Evolutionary conservation across 1,140 invertebrate genomes (phyloP).

Genomic region (Gryon sp.): DNA sequence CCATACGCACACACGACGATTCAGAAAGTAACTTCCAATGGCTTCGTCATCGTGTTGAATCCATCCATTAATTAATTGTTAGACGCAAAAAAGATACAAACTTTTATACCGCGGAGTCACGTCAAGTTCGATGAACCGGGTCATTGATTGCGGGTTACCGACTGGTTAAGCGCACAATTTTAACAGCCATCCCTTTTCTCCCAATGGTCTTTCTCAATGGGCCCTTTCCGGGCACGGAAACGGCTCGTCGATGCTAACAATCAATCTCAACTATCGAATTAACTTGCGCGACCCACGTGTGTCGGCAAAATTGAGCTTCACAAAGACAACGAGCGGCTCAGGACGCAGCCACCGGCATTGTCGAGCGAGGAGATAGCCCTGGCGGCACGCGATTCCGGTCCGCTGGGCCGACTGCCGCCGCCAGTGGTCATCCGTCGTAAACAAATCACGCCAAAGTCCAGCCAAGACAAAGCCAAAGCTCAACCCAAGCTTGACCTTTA

Average conservation of each 20-base stretch:
- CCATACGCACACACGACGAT: constrained; percentile 24
- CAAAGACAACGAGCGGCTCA: constrained; percentile 65
- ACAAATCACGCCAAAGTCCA: constrained; percentile 55
- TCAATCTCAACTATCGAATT: background rate
- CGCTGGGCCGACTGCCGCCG: constrained; percentile 64
- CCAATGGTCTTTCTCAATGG: constrained; percentile 22
- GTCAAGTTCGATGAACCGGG: constrained; percentile 31
- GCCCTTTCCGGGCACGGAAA: constrained; percentile 5
- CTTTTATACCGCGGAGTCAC: constrained; percentile 45
- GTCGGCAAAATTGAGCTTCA: constrained; percentile 70
- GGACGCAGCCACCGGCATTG: constrained; percentile 70
- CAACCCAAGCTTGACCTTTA: constrained; percentile 23
- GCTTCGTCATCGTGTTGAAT: constrained; percentile 63
- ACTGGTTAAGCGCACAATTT: constrained; percentile 21
- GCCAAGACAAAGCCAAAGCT: background rate
- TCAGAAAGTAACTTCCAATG: constrained; percentile 65
- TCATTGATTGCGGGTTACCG: background rate
- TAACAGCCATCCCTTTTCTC: too few relatives aligned
- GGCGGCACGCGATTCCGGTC: constrained; percentile 60
- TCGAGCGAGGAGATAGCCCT: constrained; percentile 68
- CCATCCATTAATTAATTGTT: constrained; percentile 66
- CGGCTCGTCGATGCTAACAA: background rate
- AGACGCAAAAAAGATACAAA: constrained; percentile 25
- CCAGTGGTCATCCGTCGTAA: constrained; percentile 72
- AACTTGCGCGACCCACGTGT: constrained; percentile 3